Percentiles rank a stretch among this genome's conserved stretches.
These are phyloP conservation scores for Gambusia yucatana DNA, from an alignment of 2,797 vertebrate species.

Conservation along the genomic window DNA sequence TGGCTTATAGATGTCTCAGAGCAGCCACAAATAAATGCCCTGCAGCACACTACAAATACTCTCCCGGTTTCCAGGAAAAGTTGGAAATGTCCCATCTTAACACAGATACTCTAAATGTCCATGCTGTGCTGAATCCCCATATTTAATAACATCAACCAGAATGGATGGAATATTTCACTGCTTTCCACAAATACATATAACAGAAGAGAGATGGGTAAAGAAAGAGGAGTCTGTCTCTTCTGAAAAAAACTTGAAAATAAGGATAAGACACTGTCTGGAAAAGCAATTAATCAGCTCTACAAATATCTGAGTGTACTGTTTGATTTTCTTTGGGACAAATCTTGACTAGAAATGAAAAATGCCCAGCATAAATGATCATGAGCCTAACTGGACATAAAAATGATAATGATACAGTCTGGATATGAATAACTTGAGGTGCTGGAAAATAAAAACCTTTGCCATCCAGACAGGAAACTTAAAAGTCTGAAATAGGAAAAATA, in stretches of 20 bases:
- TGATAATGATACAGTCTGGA: constrained; percentile 42
- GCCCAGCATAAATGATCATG: constrained; percentile 42
- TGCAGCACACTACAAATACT: constrained; percentile 65
- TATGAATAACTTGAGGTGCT: constrained; percentile 10
- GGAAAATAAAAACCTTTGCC: constrained; percentile 6
- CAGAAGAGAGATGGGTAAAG: constrained; percentile 57
- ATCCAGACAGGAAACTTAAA: constrained; percentile 6
- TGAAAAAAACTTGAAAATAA: constrained; percentile 58
- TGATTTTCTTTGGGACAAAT: constrained; percentile 58
- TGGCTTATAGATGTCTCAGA: constrained; percentile 76
- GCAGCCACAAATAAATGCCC: constrained; percentile 77
- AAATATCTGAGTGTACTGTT: constrained; percentile 63
- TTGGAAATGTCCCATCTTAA: constrained; percentile 70
- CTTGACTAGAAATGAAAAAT: constrained; percentile 55
- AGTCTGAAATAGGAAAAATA: constrained; percentile 11
- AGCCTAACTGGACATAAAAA: constrained; percentile 49
- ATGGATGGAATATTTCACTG: constrained; percentile 74
- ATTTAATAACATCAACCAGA: constrained; percentile 77
- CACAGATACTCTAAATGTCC: constrained; percentile 70
- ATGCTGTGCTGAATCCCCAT: constrained; percentile 52
- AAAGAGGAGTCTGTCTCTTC: constrained; percentile 62
- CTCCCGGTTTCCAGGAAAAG: constrained; percentile 71
- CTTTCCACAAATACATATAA: constrained; percentile 63
- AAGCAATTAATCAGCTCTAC: constrained; percentile 75
- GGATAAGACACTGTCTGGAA: constrained; percentile 68